Evolutionary conservation across 2,888 invertebrate species (phyloP).

Genomic region (Ormyrus labotus): DNA sequence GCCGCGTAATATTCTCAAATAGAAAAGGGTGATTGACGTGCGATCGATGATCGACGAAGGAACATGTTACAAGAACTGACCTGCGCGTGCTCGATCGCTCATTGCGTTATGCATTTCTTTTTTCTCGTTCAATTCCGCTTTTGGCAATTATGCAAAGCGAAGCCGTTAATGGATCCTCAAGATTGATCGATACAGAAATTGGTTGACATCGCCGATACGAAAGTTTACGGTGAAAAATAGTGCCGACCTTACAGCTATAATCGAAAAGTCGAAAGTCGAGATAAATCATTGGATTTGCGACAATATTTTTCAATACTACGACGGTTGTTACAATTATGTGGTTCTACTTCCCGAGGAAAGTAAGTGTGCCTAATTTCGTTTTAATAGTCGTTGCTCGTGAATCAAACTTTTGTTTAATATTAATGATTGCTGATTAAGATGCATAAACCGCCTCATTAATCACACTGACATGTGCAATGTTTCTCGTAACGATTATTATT

Average conservation of each 20-base stretch:
- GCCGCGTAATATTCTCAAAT: background rate
- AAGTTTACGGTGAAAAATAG: conserved; percentile 23
- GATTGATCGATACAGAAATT: conserved; percentile 35
- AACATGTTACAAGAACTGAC: background rate
- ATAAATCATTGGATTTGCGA: too few relatives aligned
- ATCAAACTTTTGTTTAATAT: too few relatives aligned
- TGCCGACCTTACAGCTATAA: conserved; percentile 1
- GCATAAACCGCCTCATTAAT: too few relatives aligned
- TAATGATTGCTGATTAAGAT: too few relatives aligned
- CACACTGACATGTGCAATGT: too few relatives aligned
- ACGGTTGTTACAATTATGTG: background rate
- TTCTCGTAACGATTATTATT: too few relatives aligned
- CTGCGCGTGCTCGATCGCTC: background rate
- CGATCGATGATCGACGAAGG: conserved; percentile 26
- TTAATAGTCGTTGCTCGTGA: too few relatives aligned
- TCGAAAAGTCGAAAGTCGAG: background rate
- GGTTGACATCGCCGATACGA: conserved; percentile 26
- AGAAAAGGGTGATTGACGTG: conserved; percentile 35
- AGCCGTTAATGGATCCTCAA: conserved; percentile 37
- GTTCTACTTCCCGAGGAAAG: background rate
- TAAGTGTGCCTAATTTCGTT: background rate
- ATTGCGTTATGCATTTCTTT: conserved; percentile 11
- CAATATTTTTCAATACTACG: too few relatives aligned
- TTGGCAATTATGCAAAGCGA: conserved; percentile 33
- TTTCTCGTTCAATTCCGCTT: conserved; percentile 26